Evolutionary conservation across 2,113 vertebrate species (phyloP), one percentile per base, ranked within the genome.

Genomic region (Lepidiolamprologus cunningtoni): DNA sequence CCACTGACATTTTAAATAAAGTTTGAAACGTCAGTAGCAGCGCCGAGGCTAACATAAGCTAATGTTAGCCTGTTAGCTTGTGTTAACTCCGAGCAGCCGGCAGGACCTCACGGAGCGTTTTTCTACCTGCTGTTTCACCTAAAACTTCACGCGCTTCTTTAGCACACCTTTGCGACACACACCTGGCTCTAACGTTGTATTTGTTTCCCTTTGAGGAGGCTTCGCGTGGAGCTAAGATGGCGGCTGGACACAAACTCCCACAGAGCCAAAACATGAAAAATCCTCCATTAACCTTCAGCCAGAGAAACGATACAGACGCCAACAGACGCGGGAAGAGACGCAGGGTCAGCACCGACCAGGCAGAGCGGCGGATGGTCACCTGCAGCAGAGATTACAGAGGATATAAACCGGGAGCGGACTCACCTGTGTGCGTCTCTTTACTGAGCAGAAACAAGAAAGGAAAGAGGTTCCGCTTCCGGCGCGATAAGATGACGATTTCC

Each of bases 401-500:
- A 96, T 95, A 16, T 0, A 11, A 19, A 1, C 2, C n/a, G 9
- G 4, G 88, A 55, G 50, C 16, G 21, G 4, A 50, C 90, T 54
- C 82, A 97, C 96, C 96, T 92, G 76, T 81, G 83, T 91, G 85
- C 53, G 86, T 95, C 89, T 96, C 89, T 93, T 78, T 21, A 5
- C 45, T 19, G 86, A 91, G 94, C 91, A 94, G 94, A 95, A 96
- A 96, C 95, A 92, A 94, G 94, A 97, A 97, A 97, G 94, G 95
- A 95, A 92, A 52, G 91, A 92, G 7, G 3, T 93, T 95, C 57
- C 83, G 90, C 90, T 93, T 93, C 95, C 95, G 68, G 95, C 94
- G 85, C 57, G 35, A 35, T 66, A 87, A 95, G 79, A 89, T 94
- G 82, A 95, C 4, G 23, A 16, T 2, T 9, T 45, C 12, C 61